Conservation (phyloP, 2,888 invertebrate species). For the Galeruca laticollis region DNA sequence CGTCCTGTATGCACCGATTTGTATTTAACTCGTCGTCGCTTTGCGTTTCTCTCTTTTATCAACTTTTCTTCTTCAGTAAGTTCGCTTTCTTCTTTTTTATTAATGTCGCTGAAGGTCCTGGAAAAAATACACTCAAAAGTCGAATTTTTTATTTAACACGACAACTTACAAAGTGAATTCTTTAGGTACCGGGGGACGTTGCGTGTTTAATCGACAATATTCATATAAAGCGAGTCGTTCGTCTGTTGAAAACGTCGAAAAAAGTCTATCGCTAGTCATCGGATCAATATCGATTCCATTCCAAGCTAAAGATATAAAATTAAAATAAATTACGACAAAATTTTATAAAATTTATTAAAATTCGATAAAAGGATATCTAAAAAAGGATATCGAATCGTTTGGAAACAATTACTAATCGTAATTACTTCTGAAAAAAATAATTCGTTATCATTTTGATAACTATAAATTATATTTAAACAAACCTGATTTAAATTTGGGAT, state of each 20-base stretch:
- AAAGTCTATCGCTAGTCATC: constrained; percentile 62
- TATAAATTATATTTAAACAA: constrained; percentile 47
- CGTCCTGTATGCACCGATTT: constrained; percentile 70
- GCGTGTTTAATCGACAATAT: constrained; percentile 66
- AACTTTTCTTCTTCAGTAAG: constrained; percentile 67
- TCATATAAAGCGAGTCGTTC: constrained; percentile 72
- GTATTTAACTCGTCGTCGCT: constrained; percentile 72
- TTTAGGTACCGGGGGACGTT: constrained; percentile 57
- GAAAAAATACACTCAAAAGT: not conserved
- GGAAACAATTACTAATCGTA: constrained; percentile 27
- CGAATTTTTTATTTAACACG: too few species aligned
- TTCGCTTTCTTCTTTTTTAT: constrained; percentile 59
- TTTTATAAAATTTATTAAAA: not conserved
- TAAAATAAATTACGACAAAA: not conserved
- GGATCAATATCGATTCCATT: constrained; percentile 63
- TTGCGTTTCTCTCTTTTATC: constrained; percentile 72
- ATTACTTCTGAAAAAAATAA: constrained; percentile 46
- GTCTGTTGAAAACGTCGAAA: constrained; percentile 68
- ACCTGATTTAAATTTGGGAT: constrained; percentile 61
- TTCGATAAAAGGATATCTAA: constrained; percentile 51
- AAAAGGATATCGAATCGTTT: constrained; percentile 49
- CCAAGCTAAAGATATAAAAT: constrained; percentile 59
- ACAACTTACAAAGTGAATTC: constrained; percentile 64
- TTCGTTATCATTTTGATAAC: constrained; percentile 38
- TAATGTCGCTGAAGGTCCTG: constrained; percentile 44